These are phyloP conservation scores for Epistrophe grossulariae DNA, from an alignment of 2,888 invertebrate genomes.

Conservation along the genomic window DNA sequence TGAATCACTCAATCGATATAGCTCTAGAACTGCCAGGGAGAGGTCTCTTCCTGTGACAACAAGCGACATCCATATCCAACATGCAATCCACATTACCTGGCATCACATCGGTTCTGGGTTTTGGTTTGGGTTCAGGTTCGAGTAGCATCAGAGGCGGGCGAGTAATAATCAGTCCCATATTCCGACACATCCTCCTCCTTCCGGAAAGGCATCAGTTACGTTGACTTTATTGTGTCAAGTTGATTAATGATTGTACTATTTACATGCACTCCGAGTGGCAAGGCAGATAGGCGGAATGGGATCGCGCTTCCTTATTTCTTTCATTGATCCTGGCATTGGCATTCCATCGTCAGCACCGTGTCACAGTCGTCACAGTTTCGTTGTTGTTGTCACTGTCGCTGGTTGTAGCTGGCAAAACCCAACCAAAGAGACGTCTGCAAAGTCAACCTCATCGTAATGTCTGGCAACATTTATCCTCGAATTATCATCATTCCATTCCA, in stretches of 20 bases:
- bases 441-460: constrained; percentile 66
- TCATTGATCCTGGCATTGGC: constrained; percentile 33
- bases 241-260: constrained; percentile 76
- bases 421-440: constrained; percentile 53
- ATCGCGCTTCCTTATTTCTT: background rate
- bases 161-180: constrained; percentile 60
- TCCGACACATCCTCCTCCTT: constrained; percentile 29
- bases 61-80: constrained; percentile 45
- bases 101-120: too few relatives aligned
- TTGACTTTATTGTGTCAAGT: constrained; percentile 77
- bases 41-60: constrained; percentile 24
- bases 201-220: constrained; percentile 74
- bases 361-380: constrained; percentile 30
- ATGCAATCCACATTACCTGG: constrained; percentile 48
- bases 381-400: background rate
- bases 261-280: constrained; percentile 67
- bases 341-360: constrained; percentile 46
- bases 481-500: constrained; percentile 59
- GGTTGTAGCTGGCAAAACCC: constrained; percentile 41
- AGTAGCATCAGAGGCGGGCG: background rate
- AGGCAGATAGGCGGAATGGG: constrained; percentile 29
- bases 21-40: constrained; percentile 22
- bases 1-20: constrained; percentile 46
- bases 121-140: constrained; percentile 1
- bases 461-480: constrained; percentile 67